Percentiles rank a stretch among this genome's conserved stretches.
phyloP scores from a whole-genome alignment of 2,113 vertebrate species.

The Mixornis gularis region DNA sequence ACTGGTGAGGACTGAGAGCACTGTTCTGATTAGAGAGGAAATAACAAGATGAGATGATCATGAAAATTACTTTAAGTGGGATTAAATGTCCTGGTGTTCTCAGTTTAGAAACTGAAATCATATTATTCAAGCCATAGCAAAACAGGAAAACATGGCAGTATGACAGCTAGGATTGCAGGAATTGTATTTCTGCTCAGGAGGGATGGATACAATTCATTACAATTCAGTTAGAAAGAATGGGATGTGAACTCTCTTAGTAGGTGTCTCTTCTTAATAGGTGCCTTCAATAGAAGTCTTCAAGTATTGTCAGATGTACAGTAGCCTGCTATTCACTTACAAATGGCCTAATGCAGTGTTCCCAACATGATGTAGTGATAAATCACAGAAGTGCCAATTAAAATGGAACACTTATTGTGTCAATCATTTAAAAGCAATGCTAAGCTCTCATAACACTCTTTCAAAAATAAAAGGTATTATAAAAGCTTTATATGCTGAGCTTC shows the following conservation, averaged over 20 bases:
- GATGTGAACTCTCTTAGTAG: constrained; percentile 32
- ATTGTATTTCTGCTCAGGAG: constrained; percentile 44
- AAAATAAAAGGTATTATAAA: constrained; percentile 61
- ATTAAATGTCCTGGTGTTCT: neutral
- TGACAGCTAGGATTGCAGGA: neutral
- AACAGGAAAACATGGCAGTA: constrained; percentile 5
- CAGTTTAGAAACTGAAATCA: constrained; percentile 11
- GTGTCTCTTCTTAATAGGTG: constrained; percentile 2
- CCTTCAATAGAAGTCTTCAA: constrained; percentile 47
- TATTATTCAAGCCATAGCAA: constrained; percentile 10
- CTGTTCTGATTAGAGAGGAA: neutral
- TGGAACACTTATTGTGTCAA: constrained; percentile 35
- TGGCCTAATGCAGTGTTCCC: constrained; percentile 20
- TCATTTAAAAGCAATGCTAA: constrained; percentile 47
- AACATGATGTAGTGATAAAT: constrained; percentile 56
- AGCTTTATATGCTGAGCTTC: constrained; percentile 33
- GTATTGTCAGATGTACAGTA: constrained; percentile 42
- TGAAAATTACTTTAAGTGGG: constrained; percentile 5
- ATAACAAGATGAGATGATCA: neutral
- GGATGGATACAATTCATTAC: constrained; percentile 1
- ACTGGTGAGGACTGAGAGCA: neutral
- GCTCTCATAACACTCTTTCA: constrained; percentile 42
- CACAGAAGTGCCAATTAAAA: constrained; percentile 72
- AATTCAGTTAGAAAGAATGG: constrained; percentile 61
- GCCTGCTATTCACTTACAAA: constrained; percentile 61